A percentile compares a stretch with the other conserved stretches of the same genome.
Conservation (phyloP, 1,140 invertebrate genomes). For the Sipha flava region DNA sequence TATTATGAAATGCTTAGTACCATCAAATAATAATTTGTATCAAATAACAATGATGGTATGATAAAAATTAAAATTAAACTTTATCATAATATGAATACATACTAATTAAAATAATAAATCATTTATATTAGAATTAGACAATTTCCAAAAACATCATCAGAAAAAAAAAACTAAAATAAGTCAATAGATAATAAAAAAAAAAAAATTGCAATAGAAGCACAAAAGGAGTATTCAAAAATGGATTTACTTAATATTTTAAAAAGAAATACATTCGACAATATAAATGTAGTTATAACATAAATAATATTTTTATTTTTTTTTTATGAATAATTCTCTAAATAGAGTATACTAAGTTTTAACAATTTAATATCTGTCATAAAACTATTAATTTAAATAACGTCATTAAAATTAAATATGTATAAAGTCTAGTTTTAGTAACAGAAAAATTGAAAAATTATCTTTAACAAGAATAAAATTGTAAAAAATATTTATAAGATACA, state of each 20-base stretch:
- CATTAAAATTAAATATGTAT: not conserved
- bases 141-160: not conserved
- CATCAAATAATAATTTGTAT: not conserved
- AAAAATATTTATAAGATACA: not conserved
- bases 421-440: constrained; percentile 5
- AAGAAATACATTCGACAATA: constrained; percentile 9
- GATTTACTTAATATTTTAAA: not conserved
- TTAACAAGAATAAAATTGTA: constrained; percentile 3
- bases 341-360: not conserved
- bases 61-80: not conserved
- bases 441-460: constrained; percentile 1
- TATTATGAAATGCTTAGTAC: not conserved
- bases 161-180: not conserved
- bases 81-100: constrained; percentile 9
- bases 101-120: constrained; percentile 6
- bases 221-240: constrained; percentile 9
- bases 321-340: not conserved
- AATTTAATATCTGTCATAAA: not conserved
- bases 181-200: not conserved
- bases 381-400: constrained; percentile 3
- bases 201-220: not conserved
- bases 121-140: constrained; percentile 6
- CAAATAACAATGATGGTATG: not conserved
- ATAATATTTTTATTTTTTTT: not conserved
- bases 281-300: not conserved